Conservation (phyloP, 2,888 invertebrate species). For the Ganaspis brasiliensis region DNA sequence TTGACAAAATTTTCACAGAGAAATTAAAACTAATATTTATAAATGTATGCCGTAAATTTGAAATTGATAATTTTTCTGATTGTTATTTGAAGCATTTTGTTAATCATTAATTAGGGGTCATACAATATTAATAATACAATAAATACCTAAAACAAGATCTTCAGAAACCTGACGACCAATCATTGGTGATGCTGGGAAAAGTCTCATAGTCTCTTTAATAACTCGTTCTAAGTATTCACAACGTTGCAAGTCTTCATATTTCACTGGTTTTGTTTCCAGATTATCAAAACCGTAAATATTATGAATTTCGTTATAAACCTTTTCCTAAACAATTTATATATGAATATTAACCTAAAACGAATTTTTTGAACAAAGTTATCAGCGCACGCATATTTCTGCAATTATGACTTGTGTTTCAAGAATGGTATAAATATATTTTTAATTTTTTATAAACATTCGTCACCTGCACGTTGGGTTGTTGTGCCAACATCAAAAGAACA, state of each 20-base stretch:
- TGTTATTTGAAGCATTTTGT: no score
- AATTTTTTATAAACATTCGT: no score
- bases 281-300: not conserved
- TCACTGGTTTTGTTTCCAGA: constrained; percentile 23
- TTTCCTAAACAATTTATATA: not conserved
- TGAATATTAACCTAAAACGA: not conserved
- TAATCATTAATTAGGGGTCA: no score
- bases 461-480: not conserved
- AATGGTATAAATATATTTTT: no score
- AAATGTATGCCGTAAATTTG: no score
- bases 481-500: not conserved
- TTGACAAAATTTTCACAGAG: no score
- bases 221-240: constrained; percentile 13
- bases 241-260: constrained; percentile 12
- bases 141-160: not conserved
- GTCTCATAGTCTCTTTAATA: not conserved
- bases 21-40: no score
- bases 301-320: not conserved
- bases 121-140: no score
- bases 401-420: no score
- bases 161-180: not conserved
- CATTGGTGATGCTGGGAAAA: not conserved
- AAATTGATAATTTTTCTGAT: no score
- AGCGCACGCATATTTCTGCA: not conserved
- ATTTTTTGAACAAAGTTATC: no score